These are phyloP conservation scores for Drosophila oshimai DNA, from an alignment of 1,140 invertebrate species.

Conservation along the genomic window DNA sequence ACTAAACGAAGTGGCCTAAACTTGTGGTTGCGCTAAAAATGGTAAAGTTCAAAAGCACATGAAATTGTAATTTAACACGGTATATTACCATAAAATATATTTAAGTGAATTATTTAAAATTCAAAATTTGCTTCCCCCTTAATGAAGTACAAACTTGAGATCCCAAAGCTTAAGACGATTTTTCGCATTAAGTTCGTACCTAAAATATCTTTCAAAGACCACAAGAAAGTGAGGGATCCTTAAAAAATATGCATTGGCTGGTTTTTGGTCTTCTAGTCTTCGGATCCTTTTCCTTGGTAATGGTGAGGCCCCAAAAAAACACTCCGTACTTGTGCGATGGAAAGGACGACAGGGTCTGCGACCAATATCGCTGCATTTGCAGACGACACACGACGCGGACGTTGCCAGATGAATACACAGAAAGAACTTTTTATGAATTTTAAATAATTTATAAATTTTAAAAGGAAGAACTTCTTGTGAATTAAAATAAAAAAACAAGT, in stretches of 20 bases:
- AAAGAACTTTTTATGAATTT: not conserved
- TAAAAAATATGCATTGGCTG: not conserved
- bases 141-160: not conserved
- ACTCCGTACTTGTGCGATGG: not conserved
- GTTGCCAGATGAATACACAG: too few relatives aligned
- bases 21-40: too few relatives aligned
- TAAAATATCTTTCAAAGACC: too few relatives aligned
- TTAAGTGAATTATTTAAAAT: too few relatives aligned
- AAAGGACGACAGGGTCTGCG: conserved; percentile 5
- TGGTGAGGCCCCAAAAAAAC: not conserved
- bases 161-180: too few relatives aligned
- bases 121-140: not conserved
- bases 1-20: too few relatives aligned
- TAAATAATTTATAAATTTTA: not conserved
- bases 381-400: too few relatives aligned
- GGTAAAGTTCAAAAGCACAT: not conserved
- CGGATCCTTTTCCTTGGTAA: not conserved
- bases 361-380: not conserved
- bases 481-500: too few relatives aligned
- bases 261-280: not conserved
- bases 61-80: not conserved
- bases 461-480: too few relatives aligned
- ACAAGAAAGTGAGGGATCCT: not conserved
- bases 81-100: not conserved
- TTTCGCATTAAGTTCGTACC: too few relatives aligned